Evolutionary conservation across 2,113 vertebrate species (phyloP).

Genomic region (Neolamprologus brichardi): DNA sequence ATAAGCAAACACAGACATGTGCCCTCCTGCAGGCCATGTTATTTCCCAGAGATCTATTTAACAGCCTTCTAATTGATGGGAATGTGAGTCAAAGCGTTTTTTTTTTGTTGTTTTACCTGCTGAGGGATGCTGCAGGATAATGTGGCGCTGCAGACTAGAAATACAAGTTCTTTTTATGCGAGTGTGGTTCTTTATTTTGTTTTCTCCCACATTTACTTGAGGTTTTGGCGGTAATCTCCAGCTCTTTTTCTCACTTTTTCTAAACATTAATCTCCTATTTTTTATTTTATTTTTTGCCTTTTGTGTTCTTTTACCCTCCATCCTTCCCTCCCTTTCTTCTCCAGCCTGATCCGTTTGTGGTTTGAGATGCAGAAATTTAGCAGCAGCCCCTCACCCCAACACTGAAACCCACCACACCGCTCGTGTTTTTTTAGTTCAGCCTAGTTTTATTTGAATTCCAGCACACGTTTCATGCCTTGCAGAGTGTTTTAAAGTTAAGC

Average conservation of each 20-base stretch:
- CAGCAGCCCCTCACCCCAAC: background rate
- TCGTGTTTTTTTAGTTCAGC: background rate
- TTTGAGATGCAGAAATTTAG: conserved; percentile 3
- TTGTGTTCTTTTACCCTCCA: background rate
- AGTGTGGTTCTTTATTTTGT: background rate
- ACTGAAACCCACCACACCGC: background rate
- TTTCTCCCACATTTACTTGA: conserved; percentile 7
- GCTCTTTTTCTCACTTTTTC: conserved; percentile 2
- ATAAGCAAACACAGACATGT: background rate
- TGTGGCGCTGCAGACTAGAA: background rate
- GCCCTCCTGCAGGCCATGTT: background rate
- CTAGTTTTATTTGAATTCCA: conserved; percentile 28
- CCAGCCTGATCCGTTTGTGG: background rate
- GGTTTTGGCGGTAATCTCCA: conserved; percentile 25
- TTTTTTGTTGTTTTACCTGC: background rate
- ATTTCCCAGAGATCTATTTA: conserved; percentile 49
- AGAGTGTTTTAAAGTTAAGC: background rate
- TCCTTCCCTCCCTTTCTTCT: background rate
- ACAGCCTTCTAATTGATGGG: conserved; percentile 27
- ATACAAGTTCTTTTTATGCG: background rate
- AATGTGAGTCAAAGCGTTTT: conserved; percentile 1
- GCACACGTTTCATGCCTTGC: background rate
- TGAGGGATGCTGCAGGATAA: background rate
- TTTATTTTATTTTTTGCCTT: background rate
- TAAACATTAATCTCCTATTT: background rate